phyloP scores from a whole-genome alignment of 2,888 invertebrate genomes.

The Cryptops parisi region DNA sequence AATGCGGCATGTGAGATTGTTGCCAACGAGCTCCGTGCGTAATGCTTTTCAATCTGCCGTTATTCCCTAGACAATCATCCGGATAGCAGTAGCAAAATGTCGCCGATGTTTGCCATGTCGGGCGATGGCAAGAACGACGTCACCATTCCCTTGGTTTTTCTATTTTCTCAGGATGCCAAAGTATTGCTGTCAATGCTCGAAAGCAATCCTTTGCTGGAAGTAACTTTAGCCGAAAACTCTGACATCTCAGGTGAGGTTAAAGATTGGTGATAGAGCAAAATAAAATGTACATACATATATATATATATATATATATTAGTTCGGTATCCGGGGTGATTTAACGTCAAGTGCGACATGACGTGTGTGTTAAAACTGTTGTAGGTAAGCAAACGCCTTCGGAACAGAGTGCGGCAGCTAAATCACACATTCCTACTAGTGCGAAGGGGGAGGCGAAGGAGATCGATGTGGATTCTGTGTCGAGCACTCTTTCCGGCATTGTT shows the following conservation, averaged over 20 bases:
- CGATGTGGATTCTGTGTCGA: neutral
- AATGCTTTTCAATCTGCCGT: no score
- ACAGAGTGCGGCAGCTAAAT: no score
- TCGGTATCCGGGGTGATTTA: no score
- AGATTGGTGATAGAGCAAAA: no score
- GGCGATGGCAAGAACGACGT: constrained; percentile 80
- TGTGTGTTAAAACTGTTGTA: neutral
- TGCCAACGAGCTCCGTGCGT: no score
- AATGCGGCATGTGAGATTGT: no score
- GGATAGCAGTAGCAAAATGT: constrained; percentile 54
- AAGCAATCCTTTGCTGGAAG: constrained; percentile 40
- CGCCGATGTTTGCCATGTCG: constrained; percentile 90
- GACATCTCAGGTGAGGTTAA: constrained; percentile 3
- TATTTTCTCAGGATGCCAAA: constrained; percentile 62
- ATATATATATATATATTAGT: no score
- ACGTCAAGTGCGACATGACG: neutral
- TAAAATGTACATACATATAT: no score
- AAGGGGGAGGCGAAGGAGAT: constrained; percentile 9
- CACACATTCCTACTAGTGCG: constrained; percentile 1
- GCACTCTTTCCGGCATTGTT: no score
- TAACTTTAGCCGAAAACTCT: constrained; percentile 32
- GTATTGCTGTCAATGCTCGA: constrained; percentile 47
- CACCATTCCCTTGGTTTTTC: constrained; percentile 75
- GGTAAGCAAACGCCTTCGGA: no score
- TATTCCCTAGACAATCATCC: constrained; percentile 52